Evolutionary conservation across 2,113 vertebrate species (phyloP), one percentile per base, ranked within the genome.

Genomic region (Chitala chitala): DNA sequence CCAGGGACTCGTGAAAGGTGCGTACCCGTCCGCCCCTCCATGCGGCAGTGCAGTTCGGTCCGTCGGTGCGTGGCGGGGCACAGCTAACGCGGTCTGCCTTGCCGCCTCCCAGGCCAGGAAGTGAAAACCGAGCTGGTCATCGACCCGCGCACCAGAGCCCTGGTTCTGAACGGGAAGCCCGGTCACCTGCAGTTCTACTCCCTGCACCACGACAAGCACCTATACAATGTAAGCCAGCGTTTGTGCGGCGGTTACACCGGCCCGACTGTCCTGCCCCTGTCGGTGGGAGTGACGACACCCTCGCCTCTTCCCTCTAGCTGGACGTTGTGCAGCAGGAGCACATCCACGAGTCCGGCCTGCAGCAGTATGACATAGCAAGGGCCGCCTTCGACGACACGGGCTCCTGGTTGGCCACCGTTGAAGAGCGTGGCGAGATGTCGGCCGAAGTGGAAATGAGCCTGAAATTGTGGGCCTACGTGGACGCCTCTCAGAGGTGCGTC

Each of bases 151-250:
- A 98, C 90, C 72, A 96, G 91, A 86, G 92, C 96, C 73, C 82
- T 98, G 84, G 96, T 98, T 75, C 86, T 98, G 73, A 98, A 98
- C 15, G 96, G 96, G 24, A 97, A 95, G 78, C 96, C 96, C 0
- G 97, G 97, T n/a, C 95, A 98, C 76, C 81, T 99, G 77, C 96
- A 99, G 84, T 99, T 99, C 83, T 99, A 96, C 76, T 96, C 92
- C 29, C 90, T 98, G 26, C 92, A 93, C 42, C 91, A 82, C 80
- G 96, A 99, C 84, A 94, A 94, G 5, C 96, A 96, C 51, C 82
- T 99, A 13, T 99, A 93, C 83, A 96, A 94, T 70, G 97, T 98
- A 91, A 94, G 95, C 80, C 8, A 15, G n/a, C 12, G 4, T 13
- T 1, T 10, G 13, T 15, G 38, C 5, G 5, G 15, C 7, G 26